A percentile compares a stretch with the other conserved stretches of the same genome.
phyloP scores from a whole-genome alignment of 1,140 invertebrate genomes.

The Drosophila leontia region DNA sequence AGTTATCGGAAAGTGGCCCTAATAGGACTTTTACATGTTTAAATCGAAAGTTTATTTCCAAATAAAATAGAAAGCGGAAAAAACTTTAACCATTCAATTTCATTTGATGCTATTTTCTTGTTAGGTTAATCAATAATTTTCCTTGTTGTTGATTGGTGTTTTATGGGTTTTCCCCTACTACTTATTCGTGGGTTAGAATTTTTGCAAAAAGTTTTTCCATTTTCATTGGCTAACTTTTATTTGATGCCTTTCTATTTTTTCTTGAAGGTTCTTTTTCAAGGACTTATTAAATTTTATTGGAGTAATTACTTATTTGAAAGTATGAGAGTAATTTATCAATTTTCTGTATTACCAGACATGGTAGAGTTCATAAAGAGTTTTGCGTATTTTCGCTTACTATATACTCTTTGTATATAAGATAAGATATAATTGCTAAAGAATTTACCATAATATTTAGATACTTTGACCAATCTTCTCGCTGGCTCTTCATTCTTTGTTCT shows the following conservation, averaged over 20 bases:
- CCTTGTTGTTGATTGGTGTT: not conserved
- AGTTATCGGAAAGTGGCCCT: slow-evolving; percentile 18
- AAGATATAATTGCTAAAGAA: not conserved
- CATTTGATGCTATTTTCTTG: slow-evolving; percentile 36
- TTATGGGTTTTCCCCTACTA: not conserved
- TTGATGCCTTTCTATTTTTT: not conserved
- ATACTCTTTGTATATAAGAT: not conserved
- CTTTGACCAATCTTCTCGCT: slow-evolving; percentile 8
- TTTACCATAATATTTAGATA: not conserved
- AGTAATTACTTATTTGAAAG: not conserved
- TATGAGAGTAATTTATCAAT: not conserved
- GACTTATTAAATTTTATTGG: not conserved
- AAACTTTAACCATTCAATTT: slow-evolving; percentile 44
- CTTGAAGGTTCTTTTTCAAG: slow-evolving; percentile 1
- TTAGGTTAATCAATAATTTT: slow-evolving; percentile 35
- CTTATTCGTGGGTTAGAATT: not conserved
- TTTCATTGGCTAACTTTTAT: slow-evolving; percentile 12
- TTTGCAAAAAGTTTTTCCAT: slow-evolving; percentile 20
- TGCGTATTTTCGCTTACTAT: not conserved
- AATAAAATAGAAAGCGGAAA: not conserved
- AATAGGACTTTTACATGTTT: slow-evolving; percentile 32
- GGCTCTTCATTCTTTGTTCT: slow-evolving; percentile 13
- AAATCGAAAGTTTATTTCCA: slow-evolving; percentile 27
- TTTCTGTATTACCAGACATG: too few species aligned
- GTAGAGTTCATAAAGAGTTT: not conserved